Conservation (phyloP, 2,888 invertebrate genomes). For the Hydropsyche betteni region DNA sequence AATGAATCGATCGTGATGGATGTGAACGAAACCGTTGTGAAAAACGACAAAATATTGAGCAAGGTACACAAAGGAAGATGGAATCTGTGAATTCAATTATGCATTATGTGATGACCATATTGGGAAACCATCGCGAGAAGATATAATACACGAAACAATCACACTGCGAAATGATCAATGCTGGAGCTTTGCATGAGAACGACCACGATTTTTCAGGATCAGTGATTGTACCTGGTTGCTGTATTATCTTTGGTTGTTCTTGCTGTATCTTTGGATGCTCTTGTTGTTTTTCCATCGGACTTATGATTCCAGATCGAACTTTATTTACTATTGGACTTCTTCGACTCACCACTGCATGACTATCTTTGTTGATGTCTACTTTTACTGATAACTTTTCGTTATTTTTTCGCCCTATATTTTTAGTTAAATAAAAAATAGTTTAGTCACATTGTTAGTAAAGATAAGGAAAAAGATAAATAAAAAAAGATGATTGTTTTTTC, state of each 20-base stretch:
- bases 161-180: neutral
- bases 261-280: too few species aligned
- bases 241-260: neutral
- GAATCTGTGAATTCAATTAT: slow-evolving; percentile 11
- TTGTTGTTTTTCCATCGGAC: too few species aligned
- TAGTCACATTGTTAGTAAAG: too few species aligned
- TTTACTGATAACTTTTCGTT: neutral
- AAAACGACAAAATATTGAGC: neutral
- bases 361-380: slow-evolving; percentile 5
- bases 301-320: slow-evolving; percentile 14
- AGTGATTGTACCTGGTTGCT: slow-evolving; percentile 7
- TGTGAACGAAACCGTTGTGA: neutral
- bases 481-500: too few species aligned
- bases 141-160: neutral
- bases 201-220: too few species aligned
- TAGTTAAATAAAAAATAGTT: neutral
- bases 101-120: neutral
- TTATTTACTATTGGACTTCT: neutral
- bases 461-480: too few species aligned
- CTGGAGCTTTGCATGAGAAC: neutral
- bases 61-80: slow-evolving; percentile 2
- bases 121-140: neutral
- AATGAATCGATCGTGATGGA: slow-evolving; percentile 16
- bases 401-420: neutral
- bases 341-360: neutral